Conservation (phyloP, 2,888 invertebrate genomes). For the Drosophila rellima region DNA sequence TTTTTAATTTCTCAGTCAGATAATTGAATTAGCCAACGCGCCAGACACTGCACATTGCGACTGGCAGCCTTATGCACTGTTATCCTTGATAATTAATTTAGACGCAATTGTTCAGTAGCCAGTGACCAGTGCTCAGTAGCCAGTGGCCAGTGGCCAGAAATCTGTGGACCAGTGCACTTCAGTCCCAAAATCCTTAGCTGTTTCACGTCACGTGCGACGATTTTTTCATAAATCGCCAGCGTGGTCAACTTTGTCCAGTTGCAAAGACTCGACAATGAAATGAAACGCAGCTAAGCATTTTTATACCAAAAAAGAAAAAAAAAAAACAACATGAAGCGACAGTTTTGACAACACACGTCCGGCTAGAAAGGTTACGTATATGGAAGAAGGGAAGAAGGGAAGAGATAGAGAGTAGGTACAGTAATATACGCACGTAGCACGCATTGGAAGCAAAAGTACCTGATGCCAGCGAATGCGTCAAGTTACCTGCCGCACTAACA, state of each 20-base stretch:
- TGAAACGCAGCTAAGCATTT: slow-evolving; percentile 31
- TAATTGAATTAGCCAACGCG: slow-evolving; percentile 75
- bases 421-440: slow-evolving; percentile 49
- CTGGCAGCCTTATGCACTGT: slow-evolving; percentile 59
- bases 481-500: slow-evolving; percentile 50
- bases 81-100: slow-evolving; percentile 82
- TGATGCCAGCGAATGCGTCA: slow-evolving; percentile 45
- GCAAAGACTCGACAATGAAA: slow-evolving; percentile 34
- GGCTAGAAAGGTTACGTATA: background rate
- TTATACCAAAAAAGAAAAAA: slow-evolving; percentile 57
- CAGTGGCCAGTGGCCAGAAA: slow-evolving; percentile 1
- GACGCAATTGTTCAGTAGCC: slow-evolving; percentile 69
- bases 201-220: slow-evolving; percentile 75
- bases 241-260: slow-evolving; percentile 63
- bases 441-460: slow-evolving; percentile 23
- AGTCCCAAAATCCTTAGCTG: slow-evolving; percentile 55
- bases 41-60: slow-evolving; percentile 43
- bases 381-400: background rate
- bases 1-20: slow-evolving; percentile 76
- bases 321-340: too few relatives aligned
- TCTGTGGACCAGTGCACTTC: slow-evolving; percentile 16
- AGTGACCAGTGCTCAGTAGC: background rate
- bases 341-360: slow-evolving; percentile 79
- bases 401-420: background rate
- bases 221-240: slow-evolving; percentile 77